phyloP scores from a whole-genome alignment of 2,113 vertebrate genomes.

The Xyrauchen texanus region DNA sequence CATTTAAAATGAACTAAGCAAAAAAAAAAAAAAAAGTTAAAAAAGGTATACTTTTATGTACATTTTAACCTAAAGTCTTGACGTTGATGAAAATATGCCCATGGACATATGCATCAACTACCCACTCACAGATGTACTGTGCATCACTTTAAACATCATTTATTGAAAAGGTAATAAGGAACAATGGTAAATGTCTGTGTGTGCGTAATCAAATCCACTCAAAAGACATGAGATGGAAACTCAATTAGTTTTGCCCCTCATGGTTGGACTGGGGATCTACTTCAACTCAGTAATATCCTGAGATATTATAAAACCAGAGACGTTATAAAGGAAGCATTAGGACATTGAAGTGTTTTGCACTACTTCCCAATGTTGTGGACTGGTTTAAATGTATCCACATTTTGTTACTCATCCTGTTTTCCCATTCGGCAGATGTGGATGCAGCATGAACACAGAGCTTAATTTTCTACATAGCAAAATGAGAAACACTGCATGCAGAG shows the following conservation, averaged over 20 bases:
- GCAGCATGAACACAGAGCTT: slow-evolving; percentile 7
- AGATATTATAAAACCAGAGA: not conserved
- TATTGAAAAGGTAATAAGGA: too few relatives aligned
- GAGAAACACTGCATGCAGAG: too few relatives aligned
- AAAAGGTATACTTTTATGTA: too few relatives aligned
- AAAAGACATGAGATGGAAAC: slow-evolving; percentile 50
- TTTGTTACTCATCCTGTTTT: slow-evolving; percentile 37
- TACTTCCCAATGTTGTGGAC: slow-evolving; percentile 31
- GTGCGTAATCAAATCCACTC: slow-evolving; percentile 33
- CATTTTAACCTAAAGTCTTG: too few relatives aligned
- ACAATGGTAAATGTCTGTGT: not conserved
- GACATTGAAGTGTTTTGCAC: slow-evolving; percentile 34
- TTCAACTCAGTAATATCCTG: slow-evolving; percentile 37
- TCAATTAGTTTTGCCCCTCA: slow-evolving; percentile 47
- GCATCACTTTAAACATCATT: too few relatives aligned
- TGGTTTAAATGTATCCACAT: slow-evolving; percentile 8
- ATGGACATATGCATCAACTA: too few relatives aligned
- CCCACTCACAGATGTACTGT: too few relatives aligned
- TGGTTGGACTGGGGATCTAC: slow-evolving; percentile 26
- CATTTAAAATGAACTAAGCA: too few relatives aligned
- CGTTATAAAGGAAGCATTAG: slow-evolving; percentile 38
- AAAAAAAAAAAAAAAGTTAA: too few relatives aligned
- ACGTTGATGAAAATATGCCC: too few relatives aligned
- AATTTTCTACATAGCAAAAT: too few relatives aligned
- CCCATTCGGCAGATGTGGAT: slow-evolving; percentile 21